Conservation (phyloP, 2,113 vertebrate species). For the Talpa occidentalis region DNA sequence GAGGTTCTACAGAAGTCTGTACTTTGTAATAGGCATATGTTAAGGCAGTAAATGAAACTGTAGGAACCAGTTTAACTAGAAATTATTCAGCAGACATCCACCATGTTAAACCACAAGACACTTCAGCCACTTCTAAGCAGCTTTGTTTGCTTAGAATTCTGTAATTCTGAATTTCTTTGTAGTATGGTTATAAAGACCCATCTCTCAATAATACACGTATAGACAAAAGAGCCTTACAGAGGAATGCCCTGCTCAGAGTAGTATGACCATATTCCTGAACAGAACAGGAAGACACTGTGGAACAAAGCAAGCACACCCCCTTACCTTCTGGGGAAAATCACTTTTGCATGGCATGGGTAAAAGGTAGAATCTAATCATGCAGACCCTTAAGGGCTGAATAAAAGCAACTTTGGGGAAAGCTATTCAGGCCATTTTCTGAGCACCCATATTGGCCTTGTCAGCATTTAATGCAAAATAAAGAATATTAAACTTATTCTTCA, state of each 20-base stretch:
- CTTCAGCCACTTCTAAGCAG: not conserved
- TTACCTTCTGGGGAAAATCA: not conserved
- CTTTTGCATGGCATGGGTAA: not conserved
- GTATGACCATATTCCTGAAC: not conserved
- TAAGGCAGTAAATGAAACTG: not conserved
- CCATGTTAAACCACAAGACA: not conserved
- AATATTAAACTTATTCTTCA: not conserved
- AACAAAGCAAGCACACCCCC: not conserved
- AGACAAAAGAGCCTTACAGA: not conserved
- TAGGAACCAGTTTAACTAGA: not conserved
- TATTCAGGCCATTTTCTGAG: not conserved
- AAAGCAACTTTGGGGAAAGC: constrained; percentile 32
- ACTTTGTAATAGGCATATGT: not conserved
- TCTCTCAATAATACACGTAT: not conserved
- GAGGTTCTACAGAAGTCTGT: not conserved
- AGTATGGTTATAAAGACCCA: not conserved
- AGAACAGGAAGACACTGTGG: not conserved
- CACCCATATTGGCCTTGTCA: not conserved
- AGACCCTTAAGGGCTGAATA: not conserved
- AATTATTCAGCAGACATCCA: not conserved
- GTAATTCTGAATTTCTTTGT: not conserved
- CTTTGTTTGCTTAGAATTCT: constrained; percentile 14
- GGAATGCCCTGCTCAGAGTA: not conserved
- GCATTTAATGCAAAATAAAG: not conserved
- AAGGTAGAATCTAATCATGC: not conserved